phyloP scores from a whole-genome alignment of 2,113 vertebrate genomes.

The Peucedramus taeniatus region DNA sequence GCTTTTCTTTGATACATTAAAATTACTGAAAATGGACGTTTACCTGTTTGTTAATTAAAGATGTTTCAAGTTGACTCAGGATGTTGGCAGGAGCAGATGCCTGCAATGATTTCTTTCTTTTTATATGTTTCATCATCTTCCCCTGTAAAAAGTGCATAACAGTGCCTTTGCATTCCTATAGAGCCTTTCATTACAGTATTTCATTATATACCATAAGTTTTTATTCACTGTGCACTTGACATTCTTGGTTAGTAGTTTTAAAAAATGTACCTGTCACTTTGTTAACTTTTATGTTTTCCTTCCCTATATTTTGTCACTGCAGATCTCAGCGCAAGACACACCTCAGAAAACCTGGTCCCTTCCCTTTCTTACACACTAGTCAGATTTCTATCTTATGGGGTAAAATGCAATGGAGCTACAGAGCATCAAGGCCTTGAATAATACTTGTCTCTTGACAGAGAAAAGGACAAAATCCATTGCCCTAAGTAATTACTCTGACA shows the following conservation, averaged over 20 bases:
- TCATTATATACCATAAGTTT: neutral
- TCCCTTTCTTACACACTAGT: neutral
- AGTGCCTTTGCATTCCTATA: neutral
- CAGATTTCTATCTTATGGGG: neutral
- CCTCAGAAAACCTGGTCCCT: neutral
- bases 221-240: neutral
- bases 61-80: slow-evolving; percentile 55
- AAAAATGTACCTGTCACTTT: neutral
- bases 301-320: neutral
- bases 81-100: slow-evolving; percentile 42
- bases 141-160: slow-evolving; percentile 5
- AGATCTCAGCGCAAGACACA: neutral
- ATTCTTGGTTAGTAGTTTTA: neutral
- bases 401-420: neutral
- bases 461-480: neutral
- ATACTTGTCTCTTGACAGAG: neutral
- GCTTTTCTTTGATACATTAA: neutral
- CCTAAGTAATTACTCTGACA: neutral
- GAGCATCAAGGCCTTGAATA: neutral
- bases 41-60: slow-evolving; percentile 61
- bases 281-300: neutral
- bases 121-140: slow-evolving; percentile 42
- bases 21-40: neutral
- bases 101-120: slow-evolving; percentile 51
- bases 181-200: neutral